Evolutionary conservation across 2,113 vertebrate species (phyloP), one percentile per base, ranked within the genome.

Genomic region (Elachura formosa): DNA sequence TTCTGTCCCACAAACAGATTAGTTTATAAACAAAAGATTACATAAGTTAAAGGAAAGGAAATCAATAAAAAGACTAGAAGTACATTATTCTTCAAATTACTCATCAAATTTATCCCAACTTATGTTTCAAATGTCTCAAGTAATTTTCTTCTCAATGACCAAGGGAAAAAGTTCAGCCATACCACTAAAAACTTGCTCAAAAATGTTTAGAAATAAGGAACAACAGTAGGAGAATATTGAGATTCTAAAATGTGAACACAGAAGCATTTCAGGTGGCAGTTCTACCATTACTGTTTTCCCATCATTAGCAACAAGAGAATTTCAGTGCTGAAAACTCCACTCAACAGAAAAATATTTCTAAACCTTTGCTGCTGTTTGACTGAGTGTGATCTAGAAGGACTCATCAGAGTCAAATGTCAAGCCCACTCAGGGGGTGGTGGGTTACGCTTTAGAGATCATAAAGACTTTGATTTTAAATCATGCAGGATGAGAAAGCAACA

Each of bases 1-100:
- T 95, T 95, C 97, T 95, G 93, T 94, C 96, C 96, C 97, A 96
- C 96, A 98, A 94, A 96, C 95, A 96, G 97, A 91, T 92, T 95
- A 90, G 95, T 93, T 94, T 93, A 93, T 96, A 83, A 97, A 96
- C 71, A 78, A 94, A 98, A 95, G 80, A 63, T 95, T 96, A 98
- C 95, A 94, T 61, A 96, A 90, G 91, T 93, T 87, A 95, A 96
- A 90, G 84, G 76, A 95, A 96, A 96, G 56, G 4, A 77, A 96
- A 90, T 91, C 87, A 92, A 55, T 29, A 89, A 89, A 90, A 89
- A 81, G 84, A 89, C 95, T 96, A 93, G 43, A 84, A 95, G 89
- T 81, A 92, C 94, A 94, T 89, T 69, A 88, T 95, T 90, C 85
- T 75, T 84, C 46, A 79, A 90, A 84, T 83, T 91, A 89, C 88